A percentile compares a stretch with the other conserved stretches of the same genome.
Conservation (phyloP, 2,888 invertebrate species). For the Cataglyphis livida region DNA sequence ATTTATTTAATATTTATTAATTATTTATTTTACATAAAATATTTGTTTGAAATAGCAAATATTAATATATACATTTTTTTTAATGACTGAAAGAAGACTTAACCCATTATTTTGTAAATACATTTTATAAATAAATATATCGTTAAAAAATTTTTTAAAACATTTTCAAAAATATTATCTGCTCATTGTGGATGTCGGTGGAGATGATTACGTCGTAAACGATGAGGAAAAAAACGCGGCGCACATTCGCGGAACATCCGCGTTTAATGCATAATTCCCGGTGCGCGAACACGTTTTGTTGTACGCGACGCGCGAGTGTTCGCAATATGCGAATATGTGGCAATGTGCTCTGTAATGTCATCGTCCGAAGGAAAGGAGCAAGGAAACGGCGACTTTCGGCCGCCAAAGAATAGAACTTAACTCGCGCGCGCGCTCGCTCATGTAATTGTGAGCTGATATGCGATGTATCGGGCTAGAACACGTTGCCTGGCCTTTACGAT, state of each 20-base stretch:
- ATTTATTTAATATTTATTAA: too few species aligned
- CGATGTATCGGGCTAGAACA: constrained; percentile 31
- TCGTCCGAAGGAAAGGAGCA: constrained; percentile 28
- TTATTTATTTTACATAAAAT: too few species aligned
- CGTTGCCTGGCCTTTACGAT: constrained; percentile 42
- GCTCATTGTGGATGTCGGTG: neutral
- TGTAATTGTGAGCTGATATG: constrained; percentile 43
- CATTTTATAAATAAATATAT: neutral
- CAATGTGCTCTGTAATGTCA: neutral
- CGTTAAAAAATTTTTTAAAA: too few species aligned
- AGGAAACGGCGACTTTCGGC: constrained; percentile 10
- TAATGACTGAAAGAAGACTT: too few species aligned
- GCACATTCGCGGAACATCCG: constrained; percentile 2
- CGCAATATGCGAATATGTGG: constrained; percentile 23
- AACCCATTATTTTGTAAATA: too few species aligned
- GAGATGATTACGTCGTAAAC: neutral
- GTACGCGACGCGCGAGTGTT: neutral
- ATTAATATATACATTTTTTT: too few species aligned
- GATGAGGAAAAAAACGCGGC: neutral
- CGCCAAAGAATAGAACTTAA: constrained; percentile 6
- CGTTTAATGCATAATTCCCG: constrained; percentile 28
- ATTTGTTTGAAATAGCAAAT: too few species aligned
- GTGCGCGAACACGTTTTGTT: neutral
- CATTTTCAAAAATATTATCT: too few species aligned
- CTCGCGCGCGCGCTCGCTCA: constrained; percentile 1